phyloP scores from a whole-genome alignment of 2,888 invertebrate genomes.

The Gymnosoma rotundatum region DNA sequence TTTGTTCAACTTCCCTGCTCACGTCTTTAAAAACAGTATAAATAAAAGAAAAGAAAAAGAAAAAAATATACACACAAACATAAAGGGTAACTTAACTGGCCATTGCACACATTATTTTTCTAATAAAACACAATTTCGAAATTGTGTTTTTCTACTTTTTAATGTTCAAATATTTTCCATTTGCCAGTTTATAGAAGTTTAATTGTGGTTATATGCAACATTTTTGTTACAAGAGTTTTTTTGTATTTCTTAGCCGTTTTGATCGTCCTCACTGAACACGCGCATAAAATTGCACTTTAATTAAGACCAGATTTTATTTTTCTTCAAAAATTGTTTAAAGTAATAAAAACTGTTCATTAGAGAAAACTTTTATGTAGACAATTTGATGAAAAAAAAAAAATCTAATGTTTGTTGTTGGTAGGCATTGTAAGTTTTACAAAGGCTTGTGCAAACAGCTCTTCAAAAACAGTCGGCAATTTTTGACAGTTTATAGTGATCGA shows the following conservation, averaged over 20 bases:
- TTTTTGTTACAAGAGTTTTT: constrained; percentile 52
- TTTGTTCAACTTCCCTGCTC: constrained; percentile 46
- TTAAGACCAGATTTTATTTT: constrained; percentile 70
- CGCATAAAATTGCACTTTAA: constrained; percentile 77
- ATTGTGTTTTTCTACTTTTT: constrained; percentile 1
- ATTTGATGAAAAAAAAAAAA: background rate
- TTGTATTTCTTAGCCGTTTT: constrained; percentile 26
- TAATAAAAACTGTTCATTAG: constrained; percentile 14
- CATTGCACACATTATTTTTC: constrained; percentile 47
- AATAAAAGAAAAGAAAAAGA: background rate
- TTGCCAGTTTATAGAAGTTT: constrained; percentile 60
- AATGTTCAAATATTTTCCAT: constrained; percentile 41
- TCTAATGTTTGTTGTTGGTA: too few species aligned
- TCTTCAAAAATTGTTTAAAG: constrained; percentile 30
- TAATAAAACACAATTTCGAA: constrained; percentile 10
- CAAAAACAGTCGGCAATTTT: too few species aligned
- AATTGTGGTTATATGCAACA: constrained; percentile 64
- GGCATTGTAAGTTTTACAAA: too few species aligned
- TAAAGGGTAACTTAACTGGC: constrained; percentile 55
- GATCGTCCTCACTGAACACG: constrained; percentile 79
- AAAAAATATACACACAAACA: background rate
- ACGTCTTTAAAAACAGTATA: background rate
- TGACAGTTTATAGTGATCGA: too few species aligned
- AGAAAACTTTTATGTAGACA: constrained; percentile 11
- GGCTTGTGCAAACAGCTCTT: too few species aligned